These are phyloP conservation scores for Prenolepis imparis DNA, from an alignment of 2,888 invertebrate species.

Conservation along the genomic window DNA sequence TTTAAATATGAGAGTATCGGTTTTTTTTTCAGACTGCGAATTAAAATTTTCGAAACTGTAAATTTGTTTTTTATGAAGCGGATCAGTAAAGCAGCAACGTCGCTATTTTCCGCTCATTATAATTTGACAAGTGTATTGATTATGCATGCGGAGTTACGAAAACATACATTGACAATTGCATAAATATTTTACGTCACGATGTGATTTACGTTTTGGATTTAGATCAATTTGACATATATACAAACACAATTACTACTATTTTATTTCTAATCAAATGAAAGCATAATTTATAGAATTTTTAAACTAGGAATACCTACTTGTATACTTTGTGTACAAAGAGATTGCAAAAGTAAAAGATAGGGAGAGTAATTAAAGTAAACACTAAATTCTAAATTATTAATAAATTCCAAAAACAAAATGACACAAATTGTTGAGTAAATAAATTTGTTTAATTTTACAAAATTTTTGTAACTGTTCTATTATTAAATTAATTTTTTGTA, in stretches of 20 bases:
- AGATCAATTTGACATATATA: neutral
- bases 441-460: neutral
- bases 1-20: neutral
- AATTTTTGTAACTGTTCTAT: neutral
- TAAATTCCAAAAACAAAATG: neutral
- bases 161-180: neutral
- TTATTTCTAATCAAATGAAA: neutral
- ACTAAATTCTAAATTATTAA: neutral
- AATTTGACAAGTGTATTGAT: conserved; percentile 6
- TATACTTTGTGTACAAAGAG: neutral
- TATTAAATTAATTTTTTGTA: neutral
- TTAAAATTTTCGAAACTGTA: neutral
- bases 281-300: neutral
- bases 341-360: neutral
- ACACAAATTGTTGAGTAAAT: neutral
- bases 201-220: conserved; percentile 4
- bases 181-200: conserved; percentile 31
- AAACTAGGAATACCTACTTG: neutral
- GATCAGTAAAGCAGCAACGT: neutral
- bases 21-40: neutral
- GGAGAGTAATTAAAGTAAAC: neutral
- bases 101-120: neutral
- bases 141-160: conserved; percentile 13
- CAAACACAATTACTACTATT: neutral
- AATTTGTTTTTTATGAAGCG: too few species aligned